Evolutionary conservation across 2,888 invertebrate genomes (phyloP), one percentile per base, ranked within the genome.

Genomic region (Papilio elwesi): DNA sequence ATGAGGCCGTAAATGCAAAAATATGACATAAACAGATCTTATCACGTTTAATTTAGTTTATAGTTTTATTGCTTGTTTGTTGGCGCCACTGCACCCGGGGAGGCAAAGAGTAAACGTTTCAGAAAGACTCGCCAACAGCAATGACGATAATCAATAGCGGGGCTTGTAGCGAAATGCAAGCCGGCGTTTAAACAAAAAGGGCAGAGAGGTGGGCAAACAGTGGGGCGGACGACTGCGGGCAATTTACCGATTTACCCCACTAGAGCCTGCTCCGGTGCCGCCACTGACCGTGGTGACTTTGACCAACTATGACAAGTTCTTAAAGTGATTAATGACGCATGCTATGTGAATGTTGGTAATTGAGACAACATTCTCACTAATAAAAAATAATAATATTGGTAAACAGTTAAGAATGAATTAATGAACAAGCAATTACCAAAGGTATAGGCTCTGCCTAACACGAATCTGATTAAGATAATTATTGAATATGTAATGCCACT

Each of bases 241-340:
- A 89, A 90, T 90, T 91, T 89, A 87, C 88, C 87, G 86, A 87
- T 90, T 90, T 89, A 88, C 88, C 86, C 87, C 82, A 80, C 82
- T 78, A 78, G 75, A 79, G 67, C 76, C 76, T 78, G 26, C 26
- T 26, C 4, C 55, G 73, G 59, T 68, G 64, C 53, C 49, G 43
- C 53, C 26, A 55, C 63, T 48, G 49, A 74, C 4, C 15, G 66
- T 72, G 11, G 38, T 52, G 55, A 76, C 73, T 65, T 62, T 16
- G n/a, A 43, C 12, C 52, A 15, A 43, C 26, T 66, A 43, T 51
- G 36, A 38, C 38, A 38, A 52, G 36, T 43, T 36, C 26, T 13
- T 36, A 7, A 48, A 6, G 64, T 48, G n/a, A 67, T 47, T 38
- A 10, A 43, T 47, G 8, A 48, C 48, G 1, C 59, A 59, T 13